Evolutionary conservation across 2,888 invertebrate genomes (phyloP), one percentile per base, ranked within the genome.

Genomic region (Habrosyne pyritoides): DNA sequence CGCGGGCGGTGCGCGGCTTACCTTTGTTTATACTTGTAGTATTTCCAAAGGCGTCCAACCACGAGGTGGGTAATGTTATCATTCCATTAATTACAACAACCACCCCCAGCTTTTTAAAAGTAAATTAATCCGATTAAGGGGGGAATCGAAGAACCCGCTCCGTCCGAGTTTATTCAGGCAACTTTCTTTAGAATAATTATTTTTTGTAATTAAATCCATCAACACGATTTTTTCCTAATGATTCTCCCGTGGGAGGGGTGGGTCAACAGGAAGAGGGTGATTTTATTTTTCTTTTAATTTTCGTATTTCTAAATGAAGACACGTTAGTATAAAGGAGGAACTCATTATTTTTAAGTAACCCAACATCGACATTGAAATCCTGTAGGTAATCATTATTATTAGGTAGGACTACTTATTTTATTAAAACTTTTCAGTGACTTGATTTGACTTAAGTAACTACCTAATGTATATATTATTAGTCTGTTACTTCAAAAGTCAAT

Each of bases 141-240:
- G 87, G 89, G 88, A 90, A 89, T 89, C 87, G 89, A 88, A 89
- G 91, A 91, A 91, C 90, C 87, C 89, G 87, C 91, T 89, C 85
- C 85, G 86, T 86, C 87, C 88, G 82, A 91, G 89, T 91, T 91
- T 90, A 91, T 91, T 91, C 90, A 88, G 87, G 76, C 84, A 91
- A 91, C 86, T 91, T 91, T 91, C 91, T 91, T 89, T 87, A 78
- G 87, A 90, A 91, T 92, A 91, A 92, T 92, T 91, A 92, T 92
- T 91, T 91, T 91, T 92, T 91, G 91, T 91, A 92, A 92, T 92
- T 92, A 92, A 92, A 92, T 92, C 92, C 92, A 91, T 92, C 91
- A 92, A 92, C 91, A 91, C 91, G 91, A 92, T 91, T 92, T 92
- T 91, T 91, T 92, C 89, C 86, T 92, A 92, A 91, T 91, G 91